These are phyloP conservation scores for Microplitis demolitor DNA, from an alignment of 1,140 invertebrate genomes.

Conservation along the genomic window DNA sequence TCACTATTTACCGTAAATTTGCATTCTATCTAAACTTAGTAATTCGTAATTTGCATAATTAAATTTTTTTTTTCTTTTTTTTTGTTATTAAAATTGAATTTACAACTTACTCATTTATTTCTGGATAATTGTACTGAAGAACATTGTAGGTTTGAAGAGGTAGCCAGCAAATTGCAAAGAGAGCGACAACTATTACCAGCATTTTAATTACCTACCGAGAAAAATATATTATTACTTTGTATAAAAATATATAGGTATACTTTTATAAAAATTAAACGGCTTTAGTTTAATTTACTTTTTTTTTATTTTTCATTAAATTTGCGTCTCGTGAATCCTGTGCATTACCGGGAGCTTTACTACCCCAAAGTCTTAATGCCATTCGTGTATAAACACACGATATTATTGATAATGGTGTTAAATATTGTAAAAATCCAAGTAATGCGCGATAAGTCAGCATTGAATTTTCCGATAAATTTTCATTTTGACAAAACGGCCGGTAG, in stretches of 20 bases:
- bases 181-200: conserved; percentile 78
- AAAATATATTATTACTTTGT: conserved; percentile 37
- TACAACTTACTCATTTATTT: conserved; percentile 72
- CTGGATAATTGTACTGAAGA: conserved; percentile 70
- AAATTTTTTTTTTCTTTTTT: neutral
- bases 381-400: conserved; percentile 81
- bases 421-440: conserved; percentile 69
- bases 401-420: conserved; percentile 75
- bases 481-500: conserved; percentile 65
- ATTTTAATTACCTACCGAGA: conserved; percentile 80
- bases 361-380: conserved; percentile 78
- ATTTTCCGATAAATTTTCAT: conserved; percentile 62
- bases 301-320: conserved; percentile 78
- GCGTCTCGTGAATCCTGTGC: conserved; percentile 76
- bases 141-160: conserved; percentile 80
- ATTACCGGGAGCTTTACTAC: conserved; percentile 75
- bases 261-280: neutral
- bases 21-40: too few species aligned
- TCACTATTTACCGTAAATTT: too few species aligned
- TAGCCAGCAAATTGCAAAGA: conserved; percentile 82
- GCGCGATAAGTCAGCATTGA: conserved; percentile 65
- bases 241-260: neutral
- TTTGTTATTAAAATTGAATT: neutral
- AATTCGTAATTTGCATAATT: too few species aligned
- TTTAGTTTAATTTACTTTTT: conserved; percentile 66